phyloP scores from a whole-genome alignment of 35 echinoderm and acorn worm species.

The Chiridota heheva region DNA sequence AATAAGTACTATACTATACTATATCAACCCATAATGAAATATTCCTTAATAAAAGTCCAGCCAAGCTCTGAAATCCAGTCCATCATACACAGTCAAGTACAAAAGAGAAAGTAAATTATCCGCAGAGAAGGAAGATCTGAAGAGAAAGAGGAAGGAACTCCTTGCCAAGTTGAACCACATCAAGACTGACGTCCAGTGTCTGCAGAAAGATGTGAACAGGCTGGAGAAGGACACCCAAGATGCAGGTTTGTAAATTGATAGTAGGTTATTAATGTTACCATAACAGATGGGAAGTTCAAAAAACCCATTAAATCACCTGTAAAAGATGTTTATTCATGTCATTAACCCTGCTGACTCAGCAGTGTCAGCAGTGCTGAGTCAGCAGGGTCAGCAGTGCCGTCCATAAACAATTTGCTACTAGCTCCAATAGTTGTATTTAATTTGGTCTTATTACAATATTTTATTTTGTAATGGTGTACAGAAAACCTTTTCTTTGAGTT shows the following conservation, averaged over 20 bases:
- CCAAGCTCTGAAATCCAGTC: not conserved
- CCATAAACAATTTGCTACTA: too few species aligned
- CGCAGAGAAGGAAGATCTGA: not conserved
- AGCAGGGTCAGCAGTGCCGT: too few species aligned
- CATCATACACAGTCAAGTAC: slow-evolving; percentile 16
- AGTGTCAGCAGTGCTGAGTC: too few species aligned
- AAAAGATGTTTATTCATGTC: too few species aligned
- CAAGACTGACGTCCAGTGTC: not conserved
- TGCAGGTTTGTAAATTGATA: slow-evolving; percentile 22
- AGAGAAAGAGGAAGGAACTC: slow-evolving; percentile 24
- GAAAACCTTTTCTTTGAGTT: too few species aligned
- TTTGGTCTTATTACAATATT: too few species aligned
- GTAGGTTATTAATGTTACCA: too few species aligned
- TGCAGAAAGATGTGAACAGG: slow-evolving; percentile 14
- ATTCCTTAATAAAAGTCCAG: not conserved
- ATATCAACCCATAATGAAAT: not conserved
- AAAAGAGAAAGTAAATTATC: not conserved
- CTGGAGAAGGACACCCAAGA: slow-evolving; percentile 12
- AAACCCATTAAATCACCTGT: too few species aligned
- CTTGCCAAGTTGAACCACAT: not conserved
- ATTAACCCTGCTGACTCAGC: too few species aligned
- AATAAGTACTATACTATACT: not conserved
- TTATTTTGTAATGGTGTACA: too few species aligned
- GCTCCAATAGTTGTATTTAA: too few species aligned
- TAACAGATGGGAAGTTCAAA: too few species aligned